Evolutionary conservation across 92 coral and sea anemone genomes (phyloP).

Genomic region (Galaxea fascicularis): DNA sequence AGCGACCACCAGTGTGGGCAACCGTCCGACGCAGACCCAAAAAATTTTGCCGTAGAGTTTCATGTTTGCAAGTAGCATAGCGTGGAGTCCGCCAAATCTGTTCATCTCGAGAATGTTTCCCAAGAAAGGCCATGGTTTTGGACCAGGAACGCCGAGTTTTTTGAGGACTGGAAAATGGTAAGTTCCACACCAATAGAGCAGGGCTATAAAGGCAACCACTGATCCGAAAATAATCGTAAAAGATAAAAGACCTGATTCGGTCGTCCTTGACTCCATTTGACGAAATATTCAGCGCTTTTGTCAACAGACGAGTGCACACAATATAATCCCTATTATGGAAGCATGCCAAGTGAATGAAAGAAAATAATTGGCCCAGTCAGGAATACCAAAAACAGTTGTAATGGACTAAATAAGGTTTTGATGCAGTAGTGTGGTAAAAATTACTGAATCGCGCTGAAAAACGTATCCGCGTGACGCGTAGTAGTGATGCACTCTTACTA

Average conservation of each 20-base stretch:
- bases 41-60: constrained; percentile 80
- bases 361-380: background rate
- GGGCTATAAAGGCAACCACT: background rate
- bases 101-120: constrained; percentile 73
- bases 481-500: too few relatives aligned
- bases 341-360: background rate
- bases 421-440: background rate
- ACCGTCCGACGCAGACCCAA: constrained; percentile 61
- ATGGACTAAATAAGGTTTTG: too few relatives aligned
- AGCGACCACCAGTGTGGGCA: constrained; percentile 60
- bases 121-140: constrained; percentile 69
- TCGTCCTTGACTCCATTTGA: background rate
- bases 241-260: constrained; percentile 4
- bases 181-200: constrained; percentile 65
- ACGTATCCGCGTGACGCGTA: background rate
- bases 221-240: constrained; percentile 14
- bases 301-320: too few relatives aligned
- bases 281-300: background rate
- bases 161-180: constrained; percentile 53
- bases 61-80: constrained; percentile 58
- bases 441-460: background rate
- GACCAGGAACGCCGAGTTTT: constrained; percentile 69
- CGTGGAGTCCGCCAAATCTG: constrained; percentile 72
- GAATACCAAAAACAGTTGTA: too few relatives aligned
- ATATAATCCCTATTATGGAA: background rate